A percentile compares a stretch with the other conserved stretches of the same genome.
Evolutionary conservation across 2,888 invertebrate species (phyloP).

Genomic region (Actias luna): DNA sequence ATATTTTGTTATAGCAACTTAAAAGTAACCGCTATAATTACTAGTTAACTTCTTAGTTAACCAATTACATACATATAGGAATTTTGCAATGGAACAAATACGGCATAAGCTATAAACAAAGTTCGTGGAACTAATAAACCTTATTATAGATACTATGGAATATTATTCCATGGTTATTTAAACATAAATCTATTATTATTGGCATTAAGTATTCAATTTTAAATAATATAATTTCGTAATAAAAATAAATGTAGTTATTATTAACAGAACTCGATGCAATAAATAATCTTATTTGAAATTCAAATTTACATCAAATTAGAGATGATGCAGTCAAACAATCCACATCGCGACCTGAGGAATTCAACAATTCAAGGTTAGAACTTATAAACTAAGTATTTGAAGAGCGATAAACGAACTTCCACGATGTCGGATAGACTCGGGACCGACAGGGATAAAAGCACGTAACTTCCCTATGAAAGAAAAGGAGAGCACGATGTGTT

Average conservation of each 20-base stretch:
- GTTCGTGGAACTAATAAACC: background rate
- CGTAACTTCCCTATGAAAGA: constrained; percentile 24
- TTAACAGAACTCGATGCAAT: background rate
- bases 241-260: constrained; percentile 3
- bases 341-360: constrained; percentile 44
- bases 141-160: background rate
- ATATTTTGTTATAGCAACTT: background rate
- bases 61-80: constrained; percentile 1
- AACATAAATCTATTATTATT: background rate
- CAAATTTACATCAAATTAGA: constrained; percentile 12
- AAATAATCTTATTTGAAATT: constrained; percentile 12
- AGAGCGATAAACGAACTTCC: constrained; percentile 68
- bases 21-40: background rate
- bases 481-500: constrained; percentile 52
- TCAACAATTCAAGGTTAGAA: constrained; percentile 73
- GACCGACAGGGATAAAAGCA: constrained; percentile 44
- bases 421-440: constrained; percentile 50
- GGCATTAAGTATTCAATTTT: background rate
- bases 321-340: constrained; percentile 27
- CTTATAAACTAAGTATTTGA: constrained; percentile 73
- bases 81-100: background rate
- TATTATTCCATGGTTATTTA: background rate
- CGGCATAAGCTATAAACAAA: background rate
- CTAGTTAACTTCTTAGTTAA: background rate
- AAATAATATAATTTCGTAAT: background rate